Conservation (phyloP, 2,797 vertebrate genomes). For the Sebastes dallii region DNA sequence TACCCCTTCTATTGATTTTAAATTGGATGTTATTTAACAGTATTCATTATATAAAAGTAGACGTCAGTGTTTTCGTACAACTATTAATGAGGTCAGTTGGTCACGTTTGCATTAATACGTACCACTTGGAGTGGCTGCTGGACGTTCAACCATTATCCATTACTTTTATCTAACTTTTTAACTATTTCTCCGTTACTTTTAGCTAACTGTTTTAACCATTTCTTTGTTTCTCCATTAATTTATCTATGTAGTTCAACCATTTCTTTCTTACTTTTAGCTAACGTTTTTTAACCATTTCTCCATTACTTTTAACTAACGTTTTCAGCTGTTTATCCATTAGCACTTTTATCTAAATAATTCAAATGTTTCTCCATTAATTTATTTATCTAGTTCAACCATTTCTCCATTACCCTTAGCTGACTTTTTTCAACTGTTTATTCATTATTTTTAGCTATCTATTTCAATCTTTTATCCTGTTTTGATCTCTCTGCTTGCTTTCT, state of each 20-base stretch:
- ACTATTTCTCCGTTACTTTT: too few species aligned
- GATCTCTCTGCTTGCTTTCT: not conserved
- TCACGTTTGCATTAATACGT: not conserved
- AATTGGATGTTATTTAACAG: not conserved
- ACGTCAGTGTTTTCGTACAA: not conserved
- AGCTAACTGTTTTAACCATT: too few species aligned
- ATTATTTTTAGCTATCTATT: not conserved
- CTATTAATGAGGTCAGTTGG: not conserved
- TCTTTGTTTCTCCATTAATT: too few species aligned
- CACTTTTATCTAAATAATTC: not conserved
- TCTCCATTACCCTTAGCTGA: not conserved
- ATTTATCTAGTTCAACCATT: not conserved
- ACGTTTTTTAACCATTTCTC: not conserved
- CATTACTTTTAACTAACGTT: not conserved
- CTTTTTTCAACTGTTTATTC: not conserved
- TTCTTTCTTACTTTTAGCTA: too few species aligned
- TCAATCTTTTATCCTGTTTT: not conserved
- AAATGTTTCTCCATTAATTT: not conserved
- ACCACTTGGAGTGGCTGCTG: too few species aligned
- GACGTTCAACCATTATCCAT: not conserved
- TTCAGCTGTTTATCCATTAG: not conserved
- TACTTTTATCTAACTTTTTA: not conserved
- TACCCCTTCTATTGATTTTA: not conserved
- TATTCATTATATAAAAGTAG: not conserved
- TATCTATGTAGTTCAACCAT: too few species aligned